Base-by-base conservation (phyloP, 1,140 invertebrate genomes). In the Ceratoteleas bidentatus region DNA sequence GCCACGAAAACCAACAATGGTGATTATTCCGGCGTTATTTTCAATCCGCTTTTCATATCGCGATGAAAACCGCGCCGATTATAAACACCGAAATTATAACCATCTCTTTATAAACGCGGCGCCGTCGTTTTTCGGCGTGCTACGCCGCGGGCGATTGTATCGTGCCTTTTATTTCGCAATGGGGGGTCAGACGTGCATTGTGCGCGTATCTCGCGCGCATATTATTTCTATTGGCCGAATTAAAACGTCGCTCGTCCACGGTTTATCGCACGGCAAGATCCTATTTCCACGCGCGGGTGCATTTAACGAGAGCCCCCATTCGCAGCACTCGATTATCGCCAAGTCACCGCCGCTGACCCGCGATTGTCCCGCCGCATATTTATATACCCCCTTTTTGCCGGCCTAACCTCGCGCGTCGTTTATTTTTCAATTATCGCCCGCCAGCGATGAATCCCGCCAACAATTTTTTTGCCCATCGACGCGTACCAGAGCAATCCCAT, bases 201-300 rank as follows among this genome's bases (percentile, higher is more conserved):
- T 40, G 43, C 64, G 52, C 52, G 60, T 70, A 75, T 57, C 78
- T 69, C 64, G 70, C n/a, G 47, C 52, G 38, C 52, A 70, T 81
- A 74, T 81, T 70, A 81, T 81, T 81, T 81, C 57, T 73, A 74
- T 70, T 64, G 52, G 14, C 54, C 65, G 60, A 81, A 83, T 83
- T 83, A 83, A 79, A 83, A 83, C 72, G 75, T 76, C 68, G 70
- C 38, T 72, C 47, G 65, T 75, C 65, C 74, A 69, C 66, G 73
- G 70, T 80, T 84, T 84, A 84, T 80, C 82, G 66, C 72, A 62
- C 70, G 62, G 64, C 69, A 84, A 84, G 82, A 84, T 84, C 82
- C 77, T 72, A 81, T 81, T 84, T 84, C 82, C 82, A 84, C 82
- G 74, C 77, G 69, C 78, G 77, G 56, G 73, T 81, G 82, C 68